Evolutionary conservation across 2,113 vertebrate genomes (phyloP).

Genomic region (Candoia aspera): DNA sequence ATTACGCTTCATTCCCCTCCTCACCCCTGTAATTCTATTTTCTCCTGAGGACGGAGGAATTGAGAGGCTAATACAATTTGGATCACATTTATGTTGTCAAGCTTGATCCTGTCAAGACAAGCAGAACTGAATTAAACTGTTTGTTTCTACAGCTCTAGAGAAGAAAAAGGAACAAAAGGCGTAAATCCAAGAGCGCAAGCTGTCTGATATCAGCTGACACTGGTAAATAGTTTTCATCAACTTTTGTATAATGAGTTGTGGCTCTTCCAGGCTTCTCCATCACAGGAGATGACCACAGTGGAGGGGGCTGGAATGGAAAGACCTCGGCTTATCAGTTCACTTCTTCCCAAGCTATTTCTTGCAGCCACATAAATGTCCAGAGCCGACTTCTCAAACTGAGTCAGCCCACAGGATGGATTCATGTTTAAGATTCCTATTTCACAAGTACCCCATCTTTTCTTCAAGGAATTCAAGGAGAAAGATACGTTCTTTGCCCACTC

Average conservation of each 20-base stretch:
- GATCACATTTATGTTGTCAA: slow-evolving; percentile 1
- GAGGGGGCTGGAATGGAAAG: neutral
- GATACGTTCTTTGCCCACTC: too few species aligned
- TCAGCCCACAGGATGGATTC: neutral
- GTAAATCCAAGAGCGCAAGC: neutral
- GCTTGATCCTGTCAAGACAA: neutral
- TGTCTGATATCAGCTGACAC: neutral
- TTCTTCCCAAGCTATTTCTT: neutral
- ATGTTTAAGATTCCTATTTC: neutral
- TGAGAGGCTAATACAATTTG: neutral
- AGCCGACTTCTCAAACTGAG: neutral
- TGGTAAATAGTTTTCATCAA: neutral
- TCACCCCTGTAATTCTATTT: slow-evolving; percentile 13
- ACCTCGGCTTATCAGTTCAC: neutral
- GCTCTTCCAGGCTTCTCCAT: neutral
- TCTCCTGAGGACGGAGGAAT: slow-evolving; percentile 9
- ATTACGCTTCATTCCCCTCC: neutral
- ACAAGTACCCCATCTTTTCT: neutral
- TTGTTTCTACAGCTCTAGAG: neutral
- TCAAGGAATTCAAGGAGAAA: too few species aligned
- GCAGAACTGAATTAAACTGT: accelerated
- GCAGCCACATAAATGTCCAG: neutral
- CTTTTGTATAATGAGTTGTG: neutral
- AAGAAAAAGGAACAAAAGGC: neutral
- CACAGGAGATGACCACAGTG: neutral